Conservation (phyloP, 2,797 vertebrate species). For the Sandelia bainsii region DNA sequence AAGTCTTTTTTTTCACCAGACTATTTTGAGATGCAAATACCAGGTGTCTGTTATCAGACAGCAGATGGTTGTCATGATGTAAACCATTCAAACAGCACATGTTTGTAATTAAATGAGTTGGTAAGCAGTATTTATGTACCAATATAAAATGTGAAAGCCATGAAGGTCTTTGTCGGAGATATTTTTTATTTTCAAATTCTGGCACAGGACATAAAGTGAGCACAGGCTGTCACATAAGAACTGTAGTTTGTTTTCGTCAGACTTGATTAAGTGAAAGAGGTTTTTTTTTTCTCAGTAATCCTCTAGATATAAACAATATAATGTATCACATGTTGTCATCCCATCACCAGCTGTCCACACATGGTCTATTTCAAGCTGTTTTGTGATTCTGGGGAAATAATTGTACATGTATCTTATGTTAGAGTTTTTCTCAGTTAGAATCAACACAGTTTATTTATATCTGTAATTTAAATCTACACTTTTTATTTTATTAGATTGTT, state of each 20-base stretch:
- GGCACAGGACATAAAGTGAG: conserved; percentile 15
- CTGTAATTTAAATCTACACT: not conserved
- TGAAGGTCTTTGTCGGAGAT: conserved; percentile 1
- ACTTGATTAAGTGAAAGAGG: conserved; percentile 2
- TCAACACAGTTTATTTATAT: not conserved
- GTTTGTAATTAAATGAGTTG: conserved; percentile 67
- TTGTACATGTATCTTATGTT: no score
- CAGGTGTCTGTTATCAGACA: conserved; percentile 47
- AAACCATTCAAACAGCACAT: conserved; percentile 54
- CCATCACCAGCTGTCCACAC: not conserved
- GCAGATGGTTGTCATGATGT: conserved; percentile 57
- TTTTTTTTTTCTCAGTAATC: conserved; percentile 30
- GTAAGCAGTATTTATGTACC: conserved; percentile 54
- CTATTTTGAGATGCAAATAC: conserved; percentile 33
- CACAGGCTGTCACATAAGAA: conserved; percentile 10
- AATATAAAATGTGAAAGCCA: conserved; percentile 39
- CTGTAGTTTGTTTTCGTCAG: conserved; percentile 25
- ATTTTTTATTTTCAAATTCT: conserved; percentile 15
- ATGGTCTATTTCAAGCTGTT: not conserved
- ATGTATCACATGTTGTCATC: conserved; percentile 18
- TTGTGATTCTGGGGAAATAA: not conserved
- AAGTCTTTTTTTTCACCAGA: conserved; percentile 29
- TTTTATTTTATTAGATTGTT: not conserved
- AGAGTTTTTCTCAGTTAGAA: not conserved
- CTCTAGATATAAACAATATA: conserved; percentile 23